These are phyloP conservation scores for Uria lomvia DNA, from an alignment of 2,113 vertebrate species.

Conservation along the genomic window DNA sequence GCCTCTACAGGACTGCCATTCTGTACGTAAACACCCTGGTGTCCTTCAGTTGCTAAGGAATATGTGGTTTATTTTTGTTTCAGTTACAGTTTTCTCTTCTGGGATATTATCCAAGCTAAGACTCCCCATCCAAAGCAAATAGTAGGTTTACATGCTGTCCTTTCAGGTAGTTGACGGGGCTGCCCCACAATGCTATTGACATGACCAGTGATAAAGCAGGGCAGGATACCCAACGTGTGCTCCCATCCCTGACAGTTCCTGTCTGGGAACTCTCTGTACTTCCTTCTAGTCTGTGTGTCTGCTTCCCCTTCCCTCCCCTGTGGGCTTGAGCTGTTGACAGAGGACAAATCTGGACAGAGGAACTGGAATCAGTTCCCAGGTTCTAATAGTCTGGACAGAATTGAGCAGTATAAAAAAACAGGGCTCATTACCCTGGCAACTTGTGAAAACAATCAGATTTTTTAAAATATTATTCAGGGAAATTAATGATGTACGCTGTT, in stretches of 20 bases:
- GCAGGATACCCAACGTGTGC: not conserved
- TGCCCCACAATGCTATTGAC: not conserved
- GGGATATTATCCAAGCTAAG: not conserved
- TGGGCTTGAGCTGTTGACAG: not conserved
- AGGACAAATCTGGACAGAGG: not conserved
- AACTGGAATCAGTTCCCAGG: not conserved
- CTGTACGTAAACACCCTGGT: not conserved
- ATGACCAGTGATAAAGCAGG: not conserved
- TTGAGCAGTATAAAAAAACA: not conserved
- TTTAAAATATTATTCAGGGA: not conserved
- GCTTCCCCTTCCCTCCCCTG: not conserved
- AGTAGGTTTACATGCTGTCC: not conserved
- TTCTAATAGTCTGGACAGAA: not conserved
- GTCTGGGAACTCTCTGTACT: not conserved
- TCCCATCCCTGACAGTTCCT: not conserved
- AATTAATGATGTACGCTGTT: not conserved
- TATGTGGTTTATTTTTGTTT: not conserved
- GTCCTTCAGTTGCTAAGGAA: not conserved
- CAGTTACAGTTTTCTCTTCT: not conserved
- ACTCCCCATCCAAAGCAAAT: not conserved
- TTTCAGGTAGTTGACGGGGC: not conserved
- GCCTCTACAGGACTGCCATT: not conserved
- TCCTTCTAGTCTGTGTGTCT: not conserved
- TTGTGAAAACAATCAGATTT: not conserved
- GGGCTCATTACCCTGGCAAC: not conserved